Evolutionary conservation across 2,888 invertebrate species (phyloP), one percentile per base, ranked within the genome.

Genomic region (Nudaria mundana): DNA sequence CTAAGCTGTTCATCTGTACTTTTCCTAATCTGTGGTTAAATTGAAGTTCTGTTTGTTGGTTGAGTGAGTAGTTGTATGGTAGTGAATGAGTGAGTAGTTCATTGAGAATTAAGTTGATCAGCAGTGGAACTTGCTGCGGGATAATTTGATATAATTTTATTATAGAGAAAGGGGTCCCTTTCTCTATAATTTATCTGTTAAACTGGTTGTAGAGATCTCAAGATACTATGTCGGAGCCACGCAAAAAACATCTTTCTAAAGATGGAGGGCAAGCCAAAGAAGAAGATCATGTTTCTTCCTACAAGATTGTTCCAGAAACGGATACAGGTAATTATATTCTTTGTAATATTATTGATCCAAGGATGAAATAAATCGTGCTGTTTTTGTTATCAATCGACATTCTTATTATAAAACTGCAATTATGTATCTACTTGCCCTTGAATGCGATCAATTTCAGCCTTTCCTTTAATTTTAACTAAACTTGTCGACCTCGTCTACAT

Each of bases 221-320:
- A 52, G 48, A 58, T 53, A 75, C 64, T 68, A 88, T 87, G 87
- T 74, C 86, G 50, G 85, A 87, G 58, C 52, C 84, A 44, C 76
- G 80, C 54, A 85, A 82, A 68, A 85, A 81, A 52, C 82, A 81
- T 73, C 80, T 81, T 52, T 59, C 69, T 45, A 81, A 82, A 69
- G 85, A 87, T 73, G 86, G 85, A 55, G 85, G 75, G 54, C 83
- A 82, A 60, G 76, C 83, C 78, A 89, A 86, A 60, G 85, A 86
- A 48, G 89, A 86, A 55, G 90, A 90, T 41, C 81, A 81, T 61
- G 77, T 80, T 49, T 71, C 79, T 29, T 72, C 89, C 23, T 92
- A 92, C 70, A 92, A 90, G 70, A 82, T 88, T 29, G 86, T 92
- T 56, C 89, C 91, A 45, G 92, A 92, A 60, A 70, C 85, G 54